phyloP scores from a whole-genome alignment of 2,797 vertebrate genomes.

The Mormyrus proboscirostris region DNA sequence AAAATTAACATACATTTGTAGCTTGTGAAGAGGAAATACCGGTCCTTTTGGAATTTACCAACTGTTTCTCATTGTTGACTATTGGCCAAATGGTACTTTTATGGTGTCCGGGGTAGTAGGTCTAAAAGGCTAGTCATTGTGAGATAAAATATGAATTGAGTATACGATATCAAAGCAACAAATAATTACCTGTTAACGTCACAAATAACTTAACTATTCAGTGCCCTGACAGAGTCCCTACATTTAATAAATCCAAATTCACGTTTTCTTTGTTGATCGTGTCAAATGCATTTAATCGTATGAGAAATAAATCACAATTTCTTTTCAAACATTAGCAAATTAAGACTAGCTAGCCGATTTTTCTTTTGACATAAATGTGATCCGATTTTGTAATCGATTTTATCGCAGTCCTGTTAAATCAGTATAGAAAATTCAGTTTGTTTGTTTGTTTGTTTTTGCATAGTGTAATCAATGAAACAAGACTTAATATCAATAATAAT shows the following conservation, averaged over 20 bases:
- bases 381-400: not conserved
- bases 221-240: not conserved
- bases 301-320: not conserved
- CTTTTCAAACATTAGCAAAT: not conserved
- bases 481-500: not conserved
- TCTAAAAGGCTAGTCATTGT: not conserved
- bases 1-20: constrained; percentile 29
- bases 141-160: not conserved
- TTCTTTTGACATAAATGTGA: not conserved
- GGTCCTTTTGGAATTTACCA: constrained; percentile 41
- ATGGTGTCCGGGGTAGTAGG: not conserved
- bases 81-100: constrained; percentile 38
- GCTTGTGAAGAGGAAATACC: constrained; percentile 32
- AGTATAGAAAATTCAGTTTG: not conserved
- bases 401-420: not conserved
- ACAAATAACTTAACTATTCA: not conserved
- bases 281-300: not conserved
- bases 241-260: not conserved
- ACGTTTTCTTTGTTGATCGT: not conserved
- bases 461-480: not conserved
- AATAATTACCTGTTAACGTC: not conserved
- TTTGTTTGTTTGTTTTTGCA: not conserved
- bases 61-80: constrained; percentile 38
- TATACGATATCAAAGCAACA: not conserved
- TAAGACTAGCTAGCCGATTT: not conserved